Percentiles rank a stretch among this genome's conserved stretches.
Evolutionary conservation across 2,797 vertebrate genomes (phyloP).

Genomic region (Pangasius djambal): DNA sequence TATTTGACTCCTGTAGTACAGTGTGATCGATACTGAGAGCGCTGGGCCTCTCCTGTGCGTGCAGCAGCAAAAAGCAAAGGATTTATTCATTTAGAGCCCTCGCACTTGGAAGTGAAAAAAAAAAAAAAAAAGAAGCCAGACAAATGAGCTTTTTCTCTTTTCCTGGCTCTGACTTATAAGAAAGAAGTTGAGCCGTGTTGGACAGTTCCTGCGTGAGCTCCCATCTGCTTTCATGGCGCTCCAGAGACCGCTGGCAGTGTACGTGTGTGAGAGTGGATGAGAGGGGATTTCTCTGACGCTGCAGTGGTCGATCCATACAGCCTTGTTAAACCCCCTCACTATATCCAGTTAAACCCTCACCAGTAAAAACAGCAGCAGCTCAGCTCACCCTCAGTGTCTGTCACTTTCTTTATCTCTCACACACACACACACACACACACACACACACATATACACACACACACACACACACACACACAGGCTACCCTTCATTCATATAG

Average conservation of each 20-base stretch:
- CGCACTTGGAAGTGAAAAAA: conserved; percentile 24
- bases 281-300: conserved; percentile 18
- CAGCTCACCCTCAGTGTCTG: background rate
- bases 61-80: background rate
- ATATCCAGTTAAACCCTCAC: conserved; percentile 33
- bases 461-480: background rate
- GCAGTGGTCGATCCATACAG: conserved; percentile 32
- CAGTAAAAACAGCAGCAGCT: conserved; percentile 49
- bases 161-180: conserved; percentile 58
- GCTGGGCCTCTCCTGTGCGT: background rate
- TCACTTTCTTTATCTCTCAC: conserved; percentile 13
- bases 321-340: conserved; percentile 31
- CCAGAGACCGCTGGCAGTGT: conserved; percentile 28
- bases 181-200: conserved; percentile 64
- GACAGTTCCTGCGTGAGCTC: conserved; percentile 58
- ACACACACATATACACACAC: background rate
- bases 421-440: background rate
- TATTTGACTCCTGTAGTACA: background rate
- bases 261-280: background rate
- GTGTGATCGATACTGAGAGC: background rate
- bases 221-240: conserved; percentile 14
- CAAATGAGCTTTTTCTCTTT: conserved; percentile 62
- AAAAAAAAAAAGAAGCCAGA: conserved; percentile 48
- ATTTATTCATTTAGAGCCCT: conserved; percentile 8
- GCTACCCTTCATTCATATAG: background rate